These are phyloP conservation scores for Oreochromis niloticus DNA, from an alignment of 2,113 vertebrate genomes.

Conservation along the genomic window DNA sequence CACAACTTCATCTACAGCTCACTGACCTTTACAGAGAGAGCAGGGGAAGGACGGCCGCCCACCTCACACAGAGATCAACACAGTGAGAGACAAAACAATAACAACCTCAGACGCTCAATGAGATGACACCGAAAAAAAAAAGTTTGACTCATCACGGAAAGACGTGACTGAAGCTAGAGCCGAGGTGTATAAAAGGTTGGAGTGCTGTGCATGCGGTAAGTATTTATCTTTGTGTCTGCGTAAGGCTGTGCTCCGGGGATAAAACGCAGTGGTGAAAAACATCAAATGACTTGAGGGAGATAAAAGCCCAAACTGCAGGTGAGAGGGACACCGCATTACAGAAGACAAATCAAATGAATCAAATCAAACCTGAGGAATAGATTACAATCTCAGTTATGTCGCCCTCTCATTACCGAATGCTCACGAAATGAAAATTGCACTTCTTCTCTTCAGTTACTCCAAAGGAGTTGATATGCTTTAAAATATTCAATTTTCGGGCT, in stretches of 20 bases:
- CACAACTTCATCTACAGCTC: constrained; percentile 50
- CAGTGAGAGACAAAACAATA: constrained; percentile 50
- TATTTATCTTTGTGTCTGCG: not conserved
- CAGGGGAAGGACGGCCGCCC: constrained; percentile 22
- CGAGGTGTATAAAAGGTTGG: not conserved
- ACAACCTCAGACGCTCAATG: constrained; percentile 33
- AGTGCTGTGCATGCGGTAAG: not conserved
- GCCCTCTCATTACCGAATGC: constrained; percentile 22
- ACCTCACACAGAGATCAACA: constrained; percentile 39
- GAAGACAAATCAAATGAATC: constrained; percentile 13
- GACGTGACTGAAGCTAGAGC: not conserved
- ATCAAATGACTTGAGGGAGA: constrained; percentile 38
- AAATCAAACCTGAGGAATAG: constrained; percentile 21
- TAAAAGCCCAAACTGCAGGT: constrained; percentile 12
- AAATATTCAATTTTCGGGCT: constrained; percentile 62
- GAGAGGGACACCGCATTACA: not conserved
- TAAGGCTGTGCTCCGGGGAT: not conserved
- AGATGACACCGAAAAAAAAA: constrained; percentile 18
- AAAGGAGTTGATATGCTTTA: constrained; percentile 53
- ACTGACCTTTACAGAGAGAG: constrained; percentile 64
- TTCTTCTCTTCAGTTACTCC: constrained; percentile 34
- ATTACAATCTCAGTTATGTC: constrained; percentile 35
- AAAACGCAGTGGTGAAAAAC: not conserved
- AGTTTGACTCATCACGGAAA: constrained; percentile 8
- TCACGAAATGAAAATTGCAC: constrained; percentile 40